These are phyloP conservation scores for Tachina lurida DNA, from an alignment of 2,888 invertebrate species.

Conservation along the genomic window DNA sequence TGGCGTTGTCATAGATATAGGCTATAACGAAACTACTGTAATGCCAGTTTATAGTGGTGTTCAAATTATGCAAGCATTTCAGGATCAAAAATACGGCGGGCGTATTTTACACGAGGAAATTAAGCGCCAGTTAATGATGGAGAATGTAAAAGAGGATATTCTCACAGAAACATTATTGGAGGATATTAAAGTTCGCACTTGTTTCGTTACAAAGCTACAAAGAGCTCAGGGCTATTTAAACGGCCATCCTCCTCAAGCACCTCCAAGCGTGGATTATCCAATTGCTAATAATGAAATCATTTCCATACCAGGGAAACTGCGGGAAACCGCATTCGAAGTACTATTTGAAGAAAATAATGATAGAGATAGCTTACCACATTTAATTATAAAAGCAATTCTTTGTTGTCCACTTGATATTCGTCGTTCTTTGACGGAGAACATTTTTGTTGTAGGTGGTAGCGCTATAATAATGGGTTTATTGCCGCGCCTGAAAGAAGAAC, in stretches of 20 bases:
- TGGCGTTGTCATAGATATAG: conserved; percentile 93
- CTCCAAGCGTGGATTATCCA: conserved; percentile 87
- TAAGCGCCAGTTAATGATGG: conserved; percentile 83
- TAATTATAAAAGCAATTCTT: conserved; percentile 92
- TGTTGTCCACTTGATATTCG: conserved; percentile 93
- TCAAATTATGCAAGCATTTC: conserved; percentile 92
- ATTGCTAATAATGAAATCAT: conserved; percentile 87
- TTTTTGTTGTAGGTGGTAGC: conserved; percentile 94
- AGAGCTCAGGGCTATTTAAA: conserved; percentile 85
- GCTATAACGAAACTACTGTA: conserved; percentile 91
- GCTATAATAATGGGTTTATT: conserved; percentile 92
- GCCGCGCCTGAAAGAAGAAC: conserved; percentile 90
- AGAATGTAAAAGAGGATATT: conserved; percentile 81
- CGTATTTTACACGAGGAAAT: conserved; percentile 88
- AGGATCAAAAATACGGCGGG: conserved; percentile 91
- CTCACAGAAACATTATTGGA: conserved; percentile 86
- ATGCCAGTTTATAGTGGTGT: conserved; percentile 94
- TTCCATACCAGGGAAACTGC: conserved; percentile 86
- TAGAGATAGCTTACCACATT: conserved; percentile 90
- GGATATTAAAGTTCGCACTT: conserved; percentile 92
- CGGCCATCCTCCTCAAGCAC: conserved; percentile 81
- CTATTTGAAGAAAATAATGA: conserved; percentile 94
- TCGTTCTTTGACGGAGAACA: conserved; percentile 89
- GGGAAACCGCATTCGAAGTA: conserved; percentile 93
- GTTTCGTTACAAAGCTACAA: conserved; percentile 91